These are phyloP conservation scores for Streblospio benedicti DNA, from an alignment of 1,140 invertebrate genomes.

Conservation along the genomic window DNA sequence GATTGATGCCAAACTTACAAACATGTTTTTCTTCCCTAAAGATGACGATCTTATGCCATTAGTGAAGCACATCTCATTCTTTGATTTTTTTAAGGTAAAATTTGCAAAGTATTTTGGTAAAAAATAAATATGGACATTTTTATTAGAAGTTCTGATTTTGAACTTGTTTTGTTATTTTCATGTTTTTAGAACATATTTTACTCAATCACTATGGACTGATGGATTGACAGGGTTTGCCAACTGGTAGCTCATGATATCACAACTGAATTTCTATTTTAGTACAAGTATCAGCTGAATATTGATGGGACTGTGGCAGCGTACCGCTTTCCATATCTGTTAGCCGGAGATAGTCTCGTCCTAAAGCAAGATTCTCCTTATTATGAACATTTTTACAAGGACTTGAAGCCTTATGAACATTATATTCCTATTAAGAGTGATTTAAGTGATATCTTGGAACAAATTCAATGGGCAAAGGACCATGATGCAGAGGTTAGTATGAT, in stretches of 20 bases:
- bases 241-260: too few relatives aligned
- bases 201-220: too few relatives aligned
- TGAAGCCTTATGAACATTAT: conserved; percentile 72
- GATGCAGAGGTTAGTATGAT: conserved; percentile 53
- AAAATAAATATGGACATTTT: too few relatives aligned
- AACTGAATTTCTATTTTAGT: conserved; percentile 63
- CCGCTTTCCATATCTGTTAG: conserved; percentile 81
- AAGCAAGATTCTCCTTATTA: conserved; percentile 90
- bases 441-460: conserved; percentile 67
- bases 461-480: conserved; percentile 71
- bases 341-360: conserved; percentile 74
- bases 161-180: too few relatives aligned
- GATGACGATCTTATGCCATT: conserved; percentile 72
- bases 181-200: too few relatives aligned
- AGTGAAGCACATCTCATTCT: conserved; percentile 76
- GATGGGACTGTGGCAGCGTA: conserved; percentile 96
- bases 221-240: too few relatives aligned
- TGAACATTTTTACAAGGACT: conserved; percentile 81
- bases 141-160: too few relatives aligned
- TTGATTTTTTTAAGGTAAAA: conserved; percentile 88
- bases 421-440: conserved; percentile 72
- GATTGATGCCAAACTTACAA: conserved; percentile 85
- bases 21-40: conserved; percentile 91
- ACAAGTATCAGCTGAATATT: conserved; percentile 89
- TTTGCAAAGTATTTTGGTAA: not conserved